phyloP scores from a whole-genome alignment of 2,113 vertebrate genomes.

The Corythoichthys intestinalis region DNA sequence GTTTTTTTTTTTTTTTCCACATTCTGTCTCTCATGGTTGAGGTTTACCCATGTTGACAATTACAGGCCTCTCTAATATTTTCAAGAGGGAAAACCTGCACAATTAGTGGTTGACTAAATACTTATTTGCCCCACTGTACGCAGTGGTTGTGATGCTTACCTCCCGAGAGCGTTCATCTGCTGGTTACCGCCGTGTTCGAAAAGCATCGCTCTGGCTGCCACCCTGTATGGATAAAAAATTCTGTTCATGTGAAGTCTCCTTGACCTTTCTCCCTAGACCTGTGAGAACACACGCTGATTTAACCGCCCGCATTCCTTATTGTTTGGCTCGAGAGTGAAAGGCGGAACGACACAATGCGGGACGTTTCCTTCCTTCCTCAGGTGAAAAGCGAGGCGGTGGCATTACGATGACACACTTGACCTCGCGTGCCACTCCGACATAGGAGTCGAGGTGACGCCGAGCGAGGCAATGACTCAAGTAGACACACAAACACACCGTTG shows the following conservation, averaged over 20 bases:
- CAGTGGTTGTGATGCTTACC: constrained; percentile 58
- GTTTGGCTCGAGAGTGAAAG: constrained; percentile 32
- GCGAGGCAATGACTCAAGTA: no score
- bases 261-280: constrained; percentile 5
- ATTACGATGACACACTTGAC: constrained; percentile 26
- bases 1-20: no score
- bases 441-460: constrained; percentile 28
- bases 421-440: constrained; percentile 7
- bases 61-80: no score
- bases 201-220: constrained; percentile 82
- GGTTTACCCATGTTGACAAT: no score
- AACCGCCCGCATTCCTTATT: constrained; percentile 23
- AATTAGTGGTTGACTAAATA: no score
- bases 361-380: constrained; percentile 50
- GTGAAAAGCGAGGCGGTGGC: not conserved
- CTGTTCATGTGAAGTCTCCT: not conserved
- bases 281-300: constrained; percentile 9
- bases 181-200: constrained; percentile 81
- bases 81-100: no score
- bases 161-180: constrained; percentile 72
- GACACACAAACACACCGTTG: no score
- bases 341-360: constrained; percentile 26
- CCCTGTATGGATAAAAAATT: constrained; percentile 60
- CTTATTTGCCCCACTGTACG: no score
- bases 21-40: no score